A percentile compares a stretch with the other conserved stretches of the same genome.
phyloP scores from a whole-genome alignment of 2,888 invertebrate genomes.

The Parelbella ahira region DNA sequence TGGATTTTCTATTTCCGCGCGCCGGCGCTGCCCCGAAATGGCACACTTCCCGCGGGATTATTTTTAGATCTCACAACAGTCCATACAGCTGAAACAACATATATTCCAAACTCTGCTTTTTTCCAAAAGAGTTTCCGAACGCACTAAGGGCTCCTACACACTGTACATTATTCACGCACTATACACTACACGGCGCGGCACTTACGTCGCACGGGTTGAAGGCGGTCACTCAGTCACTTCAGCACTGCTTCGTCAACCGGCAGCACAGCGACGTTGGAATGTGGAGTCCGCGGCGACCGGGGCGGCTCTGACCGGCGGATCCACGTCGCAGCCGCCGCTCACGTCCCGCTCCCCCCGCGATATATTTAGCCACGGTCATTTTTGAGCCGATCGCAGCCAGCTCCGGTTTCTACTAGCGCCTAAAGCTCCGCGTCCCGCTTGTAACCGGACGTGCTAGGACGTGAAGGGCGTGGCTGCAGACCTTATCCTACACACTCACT shows the following conservation, averaged over 20 bases:
- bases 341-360: constrained; percentile 37
- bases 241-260: constrained; percentile 64
- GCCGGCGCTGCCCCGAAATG: constrained; percentile 45
- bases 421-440: constrained; percentile 38
- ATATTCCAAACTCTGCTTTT: neutral
- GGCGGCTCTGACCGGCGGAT: constrained; percentile 81
- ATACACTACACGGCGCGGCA: constrained; percentile 55
- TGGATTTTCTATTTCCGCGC: constrained; percentile 59
- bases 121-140: constrained; percentile 30
- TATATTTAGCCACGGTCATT: constrained; percentile 70
- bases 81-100: constrained; percentile 22
- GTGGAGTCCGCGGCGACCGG: constrained; percentile 86
- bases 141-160: constrained; percentile 39
- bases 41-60: constrained; percentile 53
- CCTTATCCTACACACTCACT: constrained; percentile 17
- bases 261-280: constrained; percentile 83
- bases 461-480: constrained; percentile 38
- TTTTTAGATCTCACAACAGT: constrained; percentile 49
- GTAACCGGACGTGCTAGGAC: constrained; percentile 41
- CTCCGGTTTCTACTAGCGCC: constrained; percentile 70
- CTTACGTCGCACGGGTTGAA: constrained; percentile 80
- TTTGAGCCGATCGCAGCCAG: constrained; percentile 68
- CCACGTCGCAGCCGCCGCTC: constrained; percentile 34
- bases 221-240: constrained; percentile 73
- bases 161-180: constrained; percentile 38